Base-by-base conservation (phyloP, 1,140 invertebrate species). In the Pseudomyrmex flavicornis region DNA sequence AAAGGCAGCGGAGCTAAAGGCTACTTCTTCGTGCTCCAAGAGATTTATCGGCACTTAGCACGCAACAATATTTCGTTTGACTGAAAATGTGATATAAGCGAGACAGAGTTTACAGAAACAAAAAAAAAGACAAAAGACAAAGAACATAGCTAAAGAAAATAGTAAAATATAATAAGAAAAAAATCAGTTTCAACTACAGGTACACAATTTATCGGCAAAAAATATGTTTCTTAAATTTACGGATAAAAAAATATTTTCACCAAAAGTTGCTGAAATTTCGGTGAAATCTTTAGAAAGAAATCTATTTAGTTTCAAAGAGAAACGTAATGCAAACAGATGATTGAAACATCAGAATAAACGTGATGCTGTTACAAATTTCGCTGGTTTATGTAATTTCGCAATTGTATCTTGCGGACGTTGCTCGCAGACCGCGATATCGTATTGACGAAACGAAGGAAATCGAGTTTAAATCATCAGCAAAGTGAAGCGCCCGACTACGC, bases 371-470 rank as follows among this genome's bases (percentile, higher is more conserved):
- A 10, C 65, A 54, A 70, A 79, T 79, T 58, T 70, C n/a, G 13
- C 15, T 5, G 54, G 12, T 22, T 46, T 48, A 22, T 22, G 20
- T 22, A 80, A 79, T 80, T 35, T 80, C 15, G 10, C 44, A 52
- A 79, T 58, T 70, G 44, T 12, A 80, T 66, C 48, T 50, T 44
- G 46, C 63, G n/a, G 3, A 13, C 2, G 12, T 20, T 66, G 35
- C 35, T 66, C 26, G 7, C 17, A 17, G 17, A 17, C 17, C 17
- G 17, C 17, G 66, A 80, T 59, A 58, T 77, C 13, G 48, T 46
- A 69, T 72, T 59, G 66, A 20, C 44, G 58, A 26, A 66, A 79
- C 20, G 15, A 69, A 69, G 65, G n/a, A 59, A 80, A 72, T 80
- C 20, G 22, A 72, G n/a, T 80, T 69, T 59, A 72, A 72, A 70